These are phyloP conservation scores for Heliconius erato DNA, from an alignment of 2,888 invertebrate species.

Conservation along the genomic window DNA sequence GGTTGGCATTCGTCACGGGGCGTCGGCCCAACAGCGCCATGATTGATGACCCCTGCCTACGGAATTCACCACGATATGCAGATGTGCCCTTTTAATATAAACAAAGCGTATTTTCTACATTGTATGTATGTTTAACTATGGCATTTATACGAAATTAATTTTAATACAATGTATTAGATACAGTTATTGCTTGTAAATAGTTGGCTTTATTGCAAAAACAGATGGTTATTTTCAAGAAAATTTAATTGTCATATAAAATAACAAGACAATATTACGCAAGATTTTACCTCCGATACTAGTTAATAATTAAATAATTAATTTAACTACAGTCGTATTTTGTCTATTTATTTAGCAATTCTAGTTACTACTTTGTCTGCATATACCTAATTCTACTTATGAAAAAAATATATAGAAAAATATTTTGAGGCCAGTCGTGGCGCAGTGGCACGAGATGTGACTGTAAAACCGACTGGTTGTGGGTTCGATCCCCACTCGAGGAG, in stretches of 20 bases:
- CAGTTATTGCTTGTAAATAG: slow-evolving; percentile 36
- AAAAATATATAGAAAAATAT: no score
- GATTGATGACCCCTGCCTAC: slow-evolving; percentile 75
- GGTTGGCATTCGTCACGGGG: slow-evolving; percentile 84
- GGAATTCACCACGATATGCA: slow-evolving; percentile 45
- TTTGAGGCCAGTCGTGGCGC: no score
- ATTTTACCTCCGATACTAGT: not conserved
- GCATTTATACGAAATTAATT: slow-evolving; percentile 29
- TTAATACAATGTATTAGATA: slow-evolving; percentile 7
- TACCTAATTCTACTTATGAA: no score
- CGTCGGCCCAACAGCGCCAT: slow-evolving; percentile 65
- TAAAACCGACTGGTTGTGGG: no score
- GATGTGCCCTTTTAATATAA: slow-evolving; percentile 42
- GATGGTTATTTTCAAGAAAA: slow-evolving; percentile 18
- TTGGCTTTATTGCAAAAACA: slow-evolving; percentile 33
- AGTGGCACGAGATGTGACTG: no score
- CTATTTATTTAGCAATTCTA: not conserved
- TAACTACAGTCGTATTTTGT: not conserved
- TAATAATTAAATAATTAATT: slow-evolving; percentile 14
- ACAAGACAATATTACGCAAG: slow-evolving; percentile 19
- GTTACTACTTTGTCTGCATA: no score
- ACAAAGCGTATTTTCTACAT: slow-evolving; percentile 34
- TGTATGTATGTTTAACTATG: slow-evolving; percentile 22
- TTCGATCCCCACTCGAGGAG: no score
- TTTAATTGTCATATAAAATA: slow-evolving; percentile 31